Base-by-base conservation (phyloP, 2,113 vertebrate genomes). In the Alethe castanea region DNA sequence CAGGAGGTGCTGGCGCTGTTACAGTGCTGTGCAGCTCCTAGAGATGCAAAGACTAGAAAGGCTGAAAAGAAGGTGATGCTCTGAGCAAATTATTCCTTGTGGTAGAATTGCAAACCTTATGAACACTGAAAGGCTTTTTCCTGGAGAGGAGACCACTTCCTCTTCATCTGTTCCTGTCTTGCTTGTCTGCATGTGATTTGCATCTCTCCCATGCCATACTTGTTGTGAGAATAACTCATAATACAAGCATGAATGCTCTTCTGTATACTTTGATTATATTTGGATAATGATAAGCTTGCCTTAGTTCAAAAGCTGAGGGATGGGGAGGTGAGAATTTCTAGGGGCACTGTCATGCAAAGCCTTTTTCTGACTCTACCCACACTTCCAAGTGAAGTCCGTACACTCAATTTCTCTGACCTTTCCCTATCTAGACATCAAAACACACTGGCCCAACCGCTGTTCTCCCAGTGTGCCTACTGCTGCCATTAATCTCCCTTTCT, bases 401-500 rank as follows among this genome's bases (percentile, higher is more conserved):
- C 38, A 90, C 88, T 95, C 81, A 77, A 12, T 94, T 94, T 88
- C 89, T 91, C 86, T 97, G 94, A 95, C 92, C 92, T 91, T 95
- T 92, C 70, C 91, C 65, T 87, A 84, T 45, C 57, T 71, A 94
- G 89, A 92, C 73, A 95, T 94, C 81, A 95, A 95, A 97, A 89
- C 36, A n/a, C 48, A 9, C 13, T 84, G 91, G 91, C 89, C 77
- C 73, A 84, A 92, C 81, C 78, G 94, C 95, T 77, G 56, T 93
- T 96, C 88, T 89, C 86, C 91, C 86, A 79, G 80, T 89, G 77
- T 95, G 92, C 89, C 80, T 94, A 59, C 89, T 57, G 65, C 48
- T 94, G 86, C 92, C 86, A 92, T 96, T 96, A 95, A 95, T 95
- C 95, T 97, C 73, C 53, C 65, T 92, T 96, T 92, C 88, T 89